Base-by-base conservation (phyloP, 37 sponge, comb jelly and placozoan genomes). In the Aplysina aerophoba region DNA sequence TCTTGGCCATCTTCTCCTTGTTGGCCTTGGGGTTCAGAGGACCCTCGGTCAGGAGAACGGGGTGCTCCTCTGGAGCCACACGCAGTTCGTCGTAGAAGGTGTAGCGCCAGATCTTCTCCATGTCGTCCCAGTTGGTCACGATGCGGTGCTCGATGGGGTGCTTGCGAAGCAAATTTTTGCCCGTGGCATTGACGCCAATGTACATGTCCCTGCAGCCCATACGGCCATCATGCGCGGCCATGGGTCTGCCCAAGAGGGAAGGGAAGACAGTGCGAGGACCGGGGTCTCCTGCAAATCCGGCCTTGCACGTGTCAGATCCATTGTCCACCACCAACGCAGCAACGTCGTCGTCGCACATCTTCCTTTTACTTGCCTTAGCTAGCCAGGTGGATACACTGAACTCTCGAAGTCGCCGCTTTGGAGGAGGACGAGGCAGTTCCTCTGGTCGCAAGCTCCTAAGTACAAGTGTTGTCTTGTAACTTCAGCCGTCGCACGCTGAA, bases 121-220 rank as follows among this genome's bases (percentile, higher is more conserved):
- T 98, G 83, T 98, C 99, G 84, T 98, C 99, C 99, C 99, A 98
- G 95, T 98, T 98, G 91, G 99, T 98, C 85, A 98, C 99, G 91
- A 98, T 98, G 11, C 99, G 96, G 88, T 98, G 99, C 92, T 98
- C 99, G 95, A 98, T 98, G 90, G 99, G 99, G 90, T 98, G 96
- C 88, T 98, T 98, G 81, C 96, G 88, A 79, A 96, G 96, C 75
- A 98, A 95, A 81, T 96, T 88, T 90, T 98, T 98, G 99, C 99
- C 96, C 96, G 96, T 96, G 75, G 99, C 99, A 90, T 98, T 96
- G 73, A 96, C 99, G 86, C 99, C 99, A 33, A 98, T 96, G 91
- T 98, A 98, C 64, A 96, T 96, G 86, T 98, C 99, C 95, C 96
- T 98, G 90, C 95, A 96, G 44, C 98, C 98, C 98, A 98, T 98